Evolutionary conservation across 2,113 vertebrate species (phyloP), one percentile per base, ranked within the genome.

Genomic region (Tapirus terrestris): DNA sequence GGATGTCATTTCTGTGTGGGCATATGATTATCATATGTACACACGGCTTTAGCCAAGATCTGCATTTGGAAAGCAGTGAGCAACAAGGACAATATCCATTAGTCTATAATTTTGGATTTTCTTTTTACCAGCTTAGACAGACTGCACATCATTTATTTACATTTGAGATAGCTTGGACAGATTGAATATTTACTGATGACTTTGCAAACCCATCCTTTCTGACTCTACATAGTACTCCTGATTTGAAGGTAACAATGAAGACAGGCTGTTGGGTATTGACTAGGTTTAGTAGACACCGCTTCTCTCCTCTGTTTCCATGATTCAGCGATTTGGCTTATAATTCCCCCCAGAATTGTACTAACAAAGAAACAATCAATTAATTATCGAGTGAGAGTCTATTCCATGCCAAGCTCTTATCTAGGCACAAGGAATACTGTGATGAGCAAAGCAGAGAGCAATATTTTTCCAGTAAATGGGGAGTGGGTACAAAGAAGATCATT

Each of bases 61-160:
- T 90, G 85, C 83, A 77, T 91, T 94, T 97, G 94, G 95, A 96
- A 97, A 92, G 75, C 89, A 82, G 67, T 53, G 65, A 92, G 39
- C 75, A 84, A 31, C 72, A 63, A 60, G 36, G 87, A 91, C 33
- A 58, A 51, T 96, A 68, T 25, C 75, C 75, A 65, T 89, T 85
- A 45, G 73, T 76, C 87, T 81, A 17, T 68, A 53, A 60, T 87
- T 80, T 39, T 39, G 6, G 33, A 68, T 68, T 29, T 73, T 53
- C 58, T 86, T 67, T 82, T 70, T 23, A 90, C 51, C 7, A 58
- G 56, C 25, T 87, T 83, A 90, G 39, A 77, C 53, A 97, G 63
- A 67, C 51, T 60, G n/a, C 5, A 8, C 9, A n/a, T 81, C 56
- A 48, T 87, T 81, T 79, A 65, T 72, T 95, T 17, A 73, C 29